phyloP scores from a whole-genome alignment of 2,797 vertebrate genomes.

The Prunella strophiata region DNA sequence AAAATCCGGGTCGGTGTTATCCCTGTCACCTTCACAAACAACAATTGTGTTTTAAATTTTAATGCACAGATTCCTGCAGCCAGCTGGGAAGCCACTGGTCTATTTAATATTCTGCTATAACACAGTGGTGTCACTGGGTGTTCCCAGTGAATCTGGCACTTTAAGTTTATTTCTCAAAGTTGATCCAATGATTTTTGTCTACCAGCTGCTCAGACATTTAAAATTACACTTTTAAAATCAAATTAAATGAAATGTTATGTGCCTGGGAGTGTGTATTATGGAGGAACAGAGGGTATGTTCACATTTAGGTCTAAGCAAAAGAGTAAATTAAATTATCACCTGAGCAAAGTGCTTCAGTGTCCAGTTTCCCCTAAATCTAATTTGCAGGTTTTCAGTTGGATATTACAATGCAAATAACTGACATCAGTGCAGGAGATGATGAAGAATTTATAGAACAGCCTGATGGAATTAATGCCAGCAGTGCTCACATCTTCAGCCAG shows the following conservation, averaged over 20 bases:
- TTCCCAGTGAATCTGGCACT: neutral
- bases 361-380: neutral
- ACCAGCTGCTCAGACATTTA: neutral
- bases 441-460: neutral
- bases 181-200: neutral
- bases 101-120: neutral
- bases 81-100: neutral
- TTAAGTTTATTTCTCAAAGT: neutral
- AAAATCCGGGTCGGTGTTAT: neutral
- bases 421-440: neutral
- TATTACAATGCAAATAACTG: neutral
- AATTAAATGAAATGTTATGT: neutral
- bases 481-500: neutral
- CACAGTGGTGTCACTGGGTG: neutral
- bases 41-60: neutral
- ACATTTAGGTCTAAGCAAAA: slow-evolving; percentile 1
- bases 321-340: slow-evolving; percentile 34
- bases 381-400: slow-evolving; percentile 15
- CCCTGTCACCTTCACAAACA: neutral
- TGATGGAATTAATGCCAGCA: neutral
- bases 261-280: neutral
- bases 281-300: neutral
- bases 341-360: slow-evolving; percentile 7
- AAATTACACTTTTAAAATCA: neutral
- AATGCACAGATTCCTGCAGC: neutral